These are phyloP conservation scores for Tricholauxania praeusta DNA, from an alignment of 2,888 invertebrate genomes.

Conservation along the genomic window DNA sequence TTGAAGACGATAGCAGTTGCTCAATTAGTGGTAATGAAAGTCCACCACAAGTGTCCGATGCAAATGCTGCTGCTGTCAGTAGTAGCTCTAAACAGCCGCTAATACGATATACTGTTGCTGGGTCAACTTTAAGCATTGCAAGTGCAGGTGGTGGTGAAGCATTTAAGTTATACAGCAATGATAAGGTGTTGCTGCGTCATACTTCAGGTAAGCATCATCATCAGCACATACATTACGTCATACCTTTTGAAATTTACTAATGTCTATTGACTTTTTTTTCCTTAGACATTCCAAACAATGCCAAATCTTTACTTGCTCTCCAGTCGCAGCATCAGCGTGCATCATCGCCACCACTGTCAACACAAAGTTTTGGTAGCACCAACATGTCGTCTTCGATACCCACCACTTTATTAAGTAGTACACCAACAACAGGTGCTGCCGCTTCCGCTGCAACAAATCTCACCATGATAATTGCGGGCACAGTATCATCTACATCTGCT, in stretches of 20 bases:
- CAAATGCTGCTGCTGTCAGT: conserved; percentile 38
- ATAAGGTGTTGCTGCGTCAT: background rate
- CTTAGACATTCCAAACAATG: conserved; percentile 53
- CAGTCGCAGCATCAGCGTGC: conserved; percentile 8
- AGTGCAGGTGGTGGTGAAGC: background rate
- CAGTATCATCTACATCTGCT: conserved; percentile 51
- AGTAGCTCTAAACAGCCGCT: conserved; percentile 53
- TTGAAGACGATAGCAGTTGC: conserved; percentile 71
- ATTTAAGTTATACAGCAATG: background rate
- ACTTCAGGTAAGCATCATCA: too few species aligned
- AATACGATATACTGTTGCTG: conserved; percentile 50
- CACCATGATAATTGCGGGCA: conserved; percentile 52
- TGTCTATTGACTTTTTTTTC: background rate
- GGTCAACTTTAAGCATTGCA: conserved; percentile 45
- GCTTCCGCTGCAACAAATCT: conserved; percentile 43
- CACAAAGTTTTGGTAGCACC: conserved; percentile 34
- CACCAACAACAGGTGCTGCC: conserved; percentile 40
- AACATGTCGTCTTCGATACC: background rate
- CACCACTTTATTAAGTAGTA: conserved; percentile 30
- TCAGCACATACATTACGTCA: too few species aligned
- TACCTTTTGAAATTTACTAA: too few species aligned
- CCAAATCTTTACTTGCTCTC: conserved; percentile 48
- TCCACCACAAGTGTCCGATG: conserved; percentile 54
- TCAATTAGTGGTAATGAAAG: conserved; percentile 71
- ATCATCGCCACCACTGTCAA: too few species aligned